Evolutionary conservation across 2,113 vertebrate genomes (phyloP).

Genomic region (Tiliqua scincoides): DNA sequence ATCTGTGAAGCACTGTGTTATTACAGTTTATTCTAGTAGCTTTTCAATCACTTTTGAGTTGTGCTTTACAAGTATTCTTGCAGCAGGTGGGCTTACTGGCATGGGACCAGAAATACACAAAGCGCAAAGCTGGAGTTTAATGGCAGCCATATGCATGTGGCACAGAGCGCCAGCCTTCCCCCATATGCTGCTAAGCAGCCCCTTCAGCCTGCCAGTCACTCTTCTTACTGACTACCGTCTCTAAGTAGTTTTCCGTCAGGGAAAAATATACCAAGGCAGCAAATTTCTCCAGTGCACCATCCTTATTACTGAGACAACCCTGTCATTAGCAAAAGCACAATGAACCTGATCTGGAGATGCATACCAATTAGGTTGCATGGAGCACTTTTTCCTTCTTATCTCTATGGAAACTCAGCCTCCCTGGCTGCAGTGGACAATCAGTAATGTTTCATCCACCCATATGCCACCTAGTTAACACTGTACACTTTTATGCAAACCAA

Average conservation of each 20-base stretch:
- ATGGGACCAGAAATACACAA: slow-evolving; percentile 85
- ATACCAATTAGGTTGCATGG: slow-evolving; percentile 90
- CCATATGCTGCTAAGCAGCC: slow-evolving; percentile 84
- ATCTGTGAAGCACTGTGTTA: slow-evolving; percentile 88
- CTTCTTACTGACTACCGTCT: slow-evolving; percentile 85
- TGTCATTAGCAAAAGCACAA: slow-evolving; percentile 93
- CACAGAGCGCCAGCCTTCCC: slow-evolving; percentile 80
- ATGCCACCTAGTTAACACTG: slow-evolving; percentile 85
- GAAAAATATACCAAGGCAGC: slow-evolving; percentile 88
- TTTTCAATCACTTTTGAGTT: slow-evolving; percentile 90
- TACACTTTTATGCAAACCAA: slow-evolving; percentile 75
- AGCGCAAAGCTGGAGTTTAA: slow-evolving; percentile 87
- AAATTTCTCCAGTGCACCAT: slow-evolving; percentile 90
- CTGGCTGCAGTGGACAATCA: slow-evolving; percentile 82
- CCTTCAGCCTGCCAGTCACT: slow-evolving; percentile 86
- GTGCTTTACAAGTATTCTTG: slow-evolving; percentile 89
- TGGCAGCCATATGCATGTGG: slow-evolving; percentile 87
- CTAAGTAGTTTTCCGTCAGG: slow-evolving; percentile 87
- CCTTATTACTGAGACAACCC: slow-evolving; percentile 91
- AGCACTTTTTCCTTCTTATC: slow-evolving; percentile 86
- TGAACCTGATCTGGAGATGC: slow-evolving; percentile 88
- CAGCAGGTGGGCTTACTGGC: slow-evolving; percentile 90
- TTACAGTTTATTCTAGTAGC: slow-evolving; percentile 89
- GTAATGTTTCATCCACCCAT: slow-evolving; percentile 83
- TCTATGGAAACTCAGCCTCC: slow-evolving; percentile 88